phyloP scores from a whole-genome alignment of 1,140 invertebrate genomes.

The Conus ventricosus region DNA sequence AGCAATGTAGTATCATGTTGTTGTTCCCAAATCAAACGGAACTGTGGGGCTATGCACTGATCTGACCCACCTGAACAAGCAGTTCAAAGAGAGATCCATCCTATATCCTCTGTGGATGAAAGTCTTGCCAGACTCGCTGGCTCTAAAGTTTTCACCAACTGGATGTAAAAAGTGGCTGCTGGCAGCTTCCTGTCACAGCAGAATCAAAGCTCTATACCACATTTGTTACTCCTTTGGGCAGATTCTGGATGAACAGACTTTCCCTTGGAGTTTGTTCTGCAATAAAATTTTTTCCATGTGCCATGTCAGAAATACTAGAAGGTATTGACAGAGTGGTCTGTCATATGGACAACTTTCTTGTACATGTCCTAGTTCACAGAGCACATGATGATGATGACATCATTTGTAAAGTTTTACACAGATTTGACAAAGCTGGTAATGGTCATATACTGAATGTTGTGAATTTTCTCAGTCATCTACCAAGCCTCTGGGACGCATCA shows the following conservation, averaged over 20 bases:
- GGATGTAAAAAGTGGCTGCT: constrained; percentile 40
- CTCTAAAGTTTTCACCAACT: constrained; percentile 67
- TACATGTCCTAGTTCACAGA: constrained; percentile 46
- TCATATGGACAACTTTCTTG: constrained; percentile 58
- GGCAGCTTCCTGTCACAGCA: constrained; percentile 35
- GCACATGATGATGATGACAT: constrained; percentile 50
- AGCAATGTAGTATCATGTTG: not conserved
- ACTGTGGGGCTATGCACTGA: not conserved
- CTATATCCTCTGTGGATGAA: no score
- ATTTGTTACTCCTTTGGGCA: constrained; percentile 70
- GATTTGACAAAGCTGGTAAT: constrained; percentile 46
- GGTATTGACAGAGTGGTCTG: constrained; percentile 16
- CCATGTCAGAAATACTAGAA: constrained; percentile 14
- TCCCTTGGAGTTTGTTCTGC: constrained; percentile 70
- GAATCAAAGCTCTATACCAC: constrained; percentile 42
- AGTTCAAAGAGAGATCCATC: no score
- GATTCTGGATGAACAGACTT: constrained; percentile 67
- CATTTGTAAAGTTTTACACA: constrained; percentile 46
- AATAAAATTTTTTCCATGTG: constrained; percentile 50
- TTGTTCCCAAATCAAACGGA: no score
- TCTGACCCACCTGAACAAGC: not conserved
- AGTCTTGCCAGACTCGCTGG: constrained; percentile 21
- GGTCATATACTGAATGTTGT: constrained; percentile 54
- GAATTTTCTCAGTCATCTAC: not conserved
- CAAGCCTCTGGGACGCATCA: constrained; percentile 29